A percentile compares a stretch with the other conserved stretches of the same genome.
These are phyloP conservation scores for Drosophila kuntzei DNA, from an alignment of 2,888 invertebrate species.

Conservation along the genomic window DNA sequence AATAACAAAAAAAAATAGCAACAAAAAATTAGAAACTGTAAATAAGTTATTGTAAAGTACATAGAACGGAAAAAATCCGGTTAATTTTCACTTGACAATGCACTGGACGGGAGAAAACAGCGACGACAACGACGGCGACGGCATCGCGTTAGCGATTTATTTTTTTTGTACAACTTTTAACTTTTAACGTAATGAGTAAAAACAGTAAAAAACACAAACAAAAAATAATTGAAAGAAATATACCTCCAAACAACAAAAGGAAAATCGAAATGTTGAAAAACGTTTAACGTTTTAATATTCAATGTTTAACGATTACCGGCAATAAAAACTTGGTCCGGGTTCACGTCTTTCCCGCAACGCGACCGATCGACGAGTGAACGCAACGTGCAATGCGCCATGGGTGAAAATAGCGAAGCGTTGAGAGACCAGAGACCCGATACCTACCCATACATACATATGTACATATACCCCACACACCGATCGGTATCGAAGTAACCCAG, in stretches of 20 bases:
- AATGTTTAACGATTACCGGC: slow-evolving; percentile 17
- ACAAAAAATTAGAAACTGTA: slow-evolving; percentile 19
- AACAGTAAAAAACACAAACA: slow-evolving; percentile 2
- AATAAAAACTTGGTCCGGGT: slow-evolving; percentile 10
- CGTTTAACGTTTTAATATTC: slow-evolving; percentile 13
- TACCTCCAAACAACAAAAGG: slow-evolving; percentile 1
- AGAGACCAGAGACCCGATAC: slow-evolving; percentile 44
- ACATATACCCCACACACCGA: slow-evolving; percentile 4
- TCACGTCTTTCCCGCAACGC: slow-evolving; percentile 70
- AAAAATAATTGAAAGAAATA: slow-evolving; percentile 5
- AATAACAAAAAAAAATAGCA: slow-evolving; percentile 23
- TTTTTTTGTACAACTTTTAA: slow-evolving; percentile 1
- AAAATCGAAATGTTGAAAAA: slow-evolving; percentile 15
- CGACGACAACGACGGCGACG: slow-evolving; percentile 18
- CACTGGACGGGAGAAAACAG: slow-evolving; percentile 39
- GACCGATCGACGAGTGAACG: slow-evolving; percentile 81
- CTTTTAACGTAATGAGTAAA: neutral
- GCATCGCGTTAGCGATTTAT: slow-evolving; percentile 15
- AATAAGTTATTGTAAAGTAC: slow-evolving; percentile 49
- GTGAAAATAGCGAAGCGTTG: slow-evolving; percentile 65
- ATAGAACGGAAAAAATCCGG: slow-evolving; percentile 56
- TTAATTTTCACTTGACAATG: slow-evolving; percentile 51
- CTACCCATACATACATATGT: neutral
- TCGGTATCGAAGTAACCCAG: slow-evolving; percentile 13
- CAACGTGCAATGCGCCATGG: slow-evolving; percentile 66